These are phyloP conservation scores for Acanthoscelides obtectus DNA, from an alignment of 2,888 invertebrate genomes.

Conservation along the genomic window DNA sequence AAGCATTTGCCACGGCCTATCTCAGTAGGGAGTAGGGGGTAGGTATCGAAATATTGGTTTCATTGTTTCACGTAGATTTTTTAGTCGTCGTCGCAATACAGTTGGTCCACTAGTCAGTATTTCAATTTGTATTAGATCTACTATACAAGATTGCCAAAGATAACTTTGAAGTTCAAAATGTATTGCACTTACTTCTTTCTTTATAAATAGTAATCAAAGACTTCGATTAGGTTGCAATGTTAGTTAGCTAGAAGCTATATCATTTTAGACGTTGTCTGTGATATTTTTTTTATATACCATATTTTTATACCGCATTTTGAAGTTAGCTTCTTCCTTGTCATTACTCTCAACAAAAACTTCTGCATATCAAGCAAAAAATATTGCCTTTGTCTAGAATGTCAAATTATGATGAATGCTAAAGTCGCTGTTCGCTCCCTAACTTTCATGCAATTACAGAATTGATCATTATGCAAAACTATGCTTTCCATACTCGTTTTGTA, in stretches of 20 bases:
- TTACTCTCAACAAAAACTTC: constrained; percentile 7
- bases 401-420: not conserved
- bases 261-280: constrained; percentile 21
- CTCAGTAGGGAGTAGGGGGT: no score
- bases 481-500: not conserved
- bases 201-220: no score
- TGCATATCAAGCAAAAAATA: constrained; percentile 1
- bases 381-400: not conserved
- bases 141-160: no score
- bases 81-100: no score
- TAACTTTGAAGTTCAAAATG: no score
- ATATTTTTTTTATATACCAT: constrained; percentile 15
- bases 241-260: not conserved
- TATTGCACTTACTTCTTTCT: no score
- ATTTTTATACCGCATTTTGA: constrained; percentile 10
- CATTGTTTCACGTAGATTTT: no score
- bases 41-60: no score
- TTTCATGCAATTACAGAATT: no score
- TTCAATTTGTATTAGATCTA: no score
- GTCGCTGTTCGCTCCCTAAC: not conserved
- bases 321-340: constrained; percentile 4
- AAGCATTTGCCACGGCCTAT: no score
- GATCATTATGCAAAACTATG: not conserved
- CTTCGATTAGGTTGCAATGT: not conserved
- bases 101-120: no score